Conservation (phyloP, 2,888 invertebrate species). For the Mermis nigrescens region DNA sequence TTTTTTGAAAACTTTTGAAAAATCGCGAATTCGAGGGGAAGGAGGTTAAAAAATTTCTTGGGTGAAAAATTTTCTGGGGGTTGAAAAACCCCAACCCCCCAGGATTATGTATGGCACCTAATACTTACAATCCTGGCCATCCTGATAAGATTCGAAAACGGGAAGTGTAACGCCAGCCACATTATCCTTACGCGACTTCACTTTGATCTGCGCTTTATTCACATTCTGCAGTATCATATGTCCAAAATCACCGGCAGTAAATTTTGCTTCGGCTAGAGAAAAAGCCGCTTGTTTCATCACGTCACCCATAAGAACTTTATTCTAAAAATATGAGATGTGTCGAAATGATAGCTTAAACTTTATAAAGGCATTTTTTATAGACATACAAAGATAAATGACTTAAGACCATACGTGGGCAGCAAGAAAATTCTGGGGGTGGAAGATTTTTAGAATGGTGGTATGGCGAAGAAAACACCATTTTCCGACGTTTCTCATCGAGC, state of each 20-base stretch:
- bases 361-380: not conserved
- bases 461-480: too few species aligned
- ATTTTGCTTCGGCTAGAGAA: constrained; percentile 93
- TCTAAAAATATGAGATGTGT: constrained; percentile 49
- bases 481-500: too few species aligned
- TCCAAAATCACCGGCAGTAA: constrained; percentile 91
- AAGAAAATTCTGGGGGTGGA: too few species aligned
- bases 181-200: constrained; percentile 69
- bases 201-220: constrained; percentile 91
- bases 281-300: constrained; percentile 99
- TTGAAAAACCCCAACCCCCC: too few species aligned
- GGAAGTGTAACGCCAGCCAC: constrained; percentile 93
- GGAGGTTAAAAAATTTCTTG: too few species aligned
- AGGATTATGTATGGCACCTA: too few species aligned
- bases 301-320: constrained; percentile 89
- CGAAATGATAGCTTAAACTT: too few species aligned
- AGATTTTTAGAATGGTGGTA: too few species aligned
- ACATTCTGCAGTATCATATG: constrained; percentile 95
- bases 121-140: constrained; percentile 66
- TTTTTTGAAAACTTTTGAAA: too few species aligned
- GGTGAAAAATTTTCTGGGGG: too few species aligned
- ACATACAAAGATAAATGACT: not conserved
- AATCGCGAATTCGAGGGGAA: too few species aligned
- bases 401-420: too few species aligned
- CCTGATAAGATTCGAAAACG: constrained; percentile 78